Conservation (phyloP, 2,888 invertebrate species). For the Meghimatium bilineatum region DNA sequence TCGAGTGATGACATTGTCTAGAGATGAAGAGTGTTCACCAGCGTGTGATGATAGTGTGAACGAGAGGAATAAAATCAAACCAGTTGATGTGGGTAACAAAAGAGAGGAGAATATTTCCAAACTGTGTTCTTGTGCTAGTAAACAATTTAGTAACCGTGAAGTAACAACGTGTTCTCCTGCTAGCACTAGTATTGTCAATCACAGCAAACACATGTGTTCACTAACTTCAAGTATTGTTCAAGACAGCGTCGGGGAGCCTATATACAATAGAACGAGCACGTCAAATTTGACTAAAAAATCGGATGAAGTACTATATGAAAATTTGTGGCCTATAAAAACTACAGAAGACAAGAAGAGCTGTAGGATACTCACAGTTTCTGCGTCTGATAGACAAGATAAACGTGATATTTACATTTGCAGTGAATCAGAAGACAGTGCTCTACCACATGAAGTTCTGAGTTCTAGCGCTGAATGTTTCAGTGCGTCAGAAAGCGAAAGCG, state of each 20-base stretch:
- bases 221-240: background rate
- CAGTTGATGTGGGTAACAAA: too few relatives aligned
- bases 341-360: background rate
- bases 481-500: slow-evolving; percentile 61
- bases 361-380: background rate
- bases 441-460: slow-evolving; percentile 62
- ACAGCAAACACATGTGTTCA: background rate
- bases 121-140: background rate
- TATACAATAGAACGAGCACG: background rate
- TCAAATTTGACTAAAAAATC: background rate
- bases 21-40: background rate
- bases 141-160: background rate
- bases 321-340: slow-evolving; percentile 28
- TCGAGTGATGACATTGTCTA: slow-evolving; percentile 24
- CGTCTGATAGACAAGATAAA: background rate
- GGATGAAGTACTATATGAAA: slow-evolving; percentile 35
- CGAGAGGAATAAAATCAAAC: background rate
- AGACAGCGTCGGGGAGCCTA: background rate
- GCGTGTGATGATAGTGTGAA: background rate
- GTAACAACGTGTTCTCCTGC: background rate
- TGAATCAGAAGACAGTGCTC: slow-evolving; percentile 68
- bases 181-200: background rate
- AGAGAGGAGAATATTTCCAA: background rate
- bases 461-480: slow-evolving; percentile 57
- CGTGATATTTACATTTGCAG: slow-evolving; percentile 57